These are phyloP conservation scores for Orycteropus afer DNA, from an alignment of 2,113 vertebrate species.

Conservation along the genomic window DNA sequence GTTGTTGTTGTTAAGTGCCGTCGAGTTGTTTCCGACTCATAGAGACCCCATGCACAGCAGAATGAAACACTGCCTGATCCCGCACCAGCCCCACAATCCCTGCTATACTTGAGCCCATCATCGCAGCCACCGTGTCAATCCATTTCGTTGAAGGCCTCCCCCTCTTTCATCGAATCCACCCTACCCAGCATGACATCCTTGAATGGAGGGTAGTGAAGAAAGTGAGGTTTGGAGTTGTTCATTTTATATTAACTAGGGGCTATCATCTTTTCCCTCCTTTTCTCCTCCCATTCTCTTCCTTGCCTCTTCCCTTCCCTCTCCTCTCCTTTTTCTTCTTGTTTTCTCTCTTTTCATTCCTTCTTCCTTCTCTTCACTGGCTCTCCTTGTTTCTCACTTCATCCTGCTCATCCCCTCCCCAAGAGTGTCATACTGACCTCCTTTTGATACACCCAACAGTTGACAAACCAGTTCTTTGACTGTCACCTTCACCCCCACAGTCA, in stretches of 20 bases:
- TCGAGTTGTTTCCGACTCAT: too few relatives aligned
- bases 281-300: not conserved
- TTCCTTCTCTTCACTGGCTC: not conserved
- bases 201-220: not conserved
- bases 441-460: not conserved
- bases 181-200: too few relatives aligned
- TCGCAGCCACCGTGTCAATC: too few relatives aligned
- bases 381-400: not conserved
- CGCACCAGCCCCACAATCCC: too few relatives aligned
- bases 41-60: too few relatives aligned
- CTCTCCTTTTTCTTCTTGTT: not conserved
- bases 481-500: not conserved
- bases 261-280: not conserved
- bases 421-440: conserved; percentile 6
- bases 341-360: not conserved
- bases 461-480: conserved; percentile 53
- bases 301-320: not conserved
- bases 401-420: too few relatives aligned
- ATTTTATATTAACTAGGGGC: too few relatives aligned
- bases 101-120: too few relatives aligned
- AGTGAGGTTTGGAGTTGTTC: not conserved
- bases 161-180: too few relatives aligned
- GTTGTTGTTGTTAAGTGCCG: too few relatives aligned
- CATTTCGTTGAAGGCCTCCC: too few relatives aligned
- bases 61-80: too few relatives aligned